A percentile compares a stretch with the other conserved stretches of the same genome.
These are phyloP conservation scores for Tanypteryx hageni DNA, from an alignment of 2,888 invertebrate species.

Conservation along the genomic window DNA sequence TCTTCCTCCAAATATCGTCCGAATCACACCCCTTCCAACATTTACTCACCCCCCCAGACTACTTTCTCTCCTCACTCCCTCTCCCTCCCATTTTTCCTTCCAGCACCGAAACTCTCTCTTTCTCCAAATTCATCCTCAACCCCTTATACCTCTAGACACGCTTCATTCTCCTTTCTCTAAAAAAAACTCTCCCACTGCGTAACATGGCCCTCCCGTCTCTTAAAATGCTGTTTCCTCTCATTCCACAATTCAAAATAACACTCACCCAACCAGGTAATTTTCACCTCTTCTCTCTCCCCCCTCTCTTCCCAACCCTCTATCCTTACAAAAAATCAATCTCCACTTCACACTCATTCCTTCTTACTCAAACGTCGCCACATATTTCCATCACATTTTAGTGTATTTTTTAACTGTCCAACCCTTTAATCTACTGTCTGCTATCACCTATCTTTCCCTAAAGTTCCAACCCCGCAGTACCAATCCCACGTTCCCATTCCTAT, in stretches of 20 bases:
- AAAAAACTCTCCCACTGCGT: background rate
- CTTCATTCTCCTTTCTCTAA: slow-evolving; percentile 2
- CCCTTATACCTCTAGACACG: background rate
- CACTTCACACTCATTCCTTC: no score
- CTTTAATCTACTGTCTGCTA: no score
- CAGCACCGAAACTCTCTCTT: background rate
- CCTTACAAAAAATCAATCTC: no score
- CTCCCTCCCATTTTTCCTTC: background rate
- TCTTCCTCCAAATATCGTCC: background rate
- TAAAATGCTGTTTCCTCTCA: background rate
- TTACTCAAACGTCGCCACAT: no score
- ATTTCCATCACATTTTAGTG: no score
- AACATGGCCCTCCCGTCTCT: background rate
- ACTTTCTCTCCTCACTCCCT: background rate
- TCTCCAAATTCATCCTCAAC: slow-evolving; percentile 24
- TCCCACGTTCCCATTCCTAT: no score
- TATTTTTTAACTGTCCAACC: no score
- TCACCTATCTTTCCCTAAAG: no score
- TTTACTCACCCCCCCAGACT: background rate
- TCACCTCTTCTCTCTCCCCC: no score
- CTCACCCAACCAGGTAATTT: background rate
- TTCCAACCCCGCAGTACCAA: no score
- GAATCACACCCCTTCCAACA: background rate
- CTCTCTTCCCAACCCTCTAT: no score
- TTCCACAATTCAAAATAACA: background rate